Evolutionary conservation across 1,140 invertebrate genomes (phyloP).

Genomic region (Neodiprion lecontei): DNA sequence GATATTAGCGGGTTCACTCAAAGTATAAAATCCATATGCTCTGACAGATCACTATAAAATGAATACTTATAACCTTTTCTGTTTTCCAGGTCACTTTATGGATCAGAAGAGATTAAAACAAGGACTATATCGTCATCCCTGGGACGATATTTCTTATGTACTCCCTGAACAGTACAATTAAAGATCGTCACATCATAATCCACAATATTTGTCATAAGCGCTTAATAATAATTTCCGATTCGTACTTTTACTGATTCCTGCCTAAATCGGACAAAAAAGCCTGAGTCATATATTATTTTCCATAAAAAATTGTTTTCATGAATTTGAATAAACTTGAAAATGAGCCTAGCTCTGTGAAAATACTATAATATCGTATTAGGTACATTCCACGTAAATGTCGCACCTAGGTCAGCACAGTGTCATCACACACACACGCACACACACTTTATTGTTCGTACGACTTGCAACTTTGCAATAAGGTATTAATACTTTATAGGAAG

Average conservation of each 20-base stretch:
- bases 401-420: background rate
- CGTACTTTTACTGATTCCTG: background rate
- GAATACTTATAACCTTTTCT: constrained; percentile 15
- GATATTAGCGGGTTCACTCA: background rate
- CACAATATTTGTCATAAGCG: constrained; percentile 22
- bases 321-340: too few relatives aligned
- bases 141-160: constrained; percentile 99
- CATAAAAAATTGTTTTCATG: too few relatives aligned
- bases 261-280: too few relatives aligned
- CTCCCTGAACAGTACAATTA: constrained; percentile 79
- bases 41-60: background rate
- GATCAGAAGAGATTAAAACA: constrained; percentile 99
- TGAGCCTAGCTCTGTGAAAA: too few relatives aligned
- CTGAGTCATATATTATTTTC: too few relatives aligned
- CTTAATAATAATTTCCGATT: constrained; percentile 31
- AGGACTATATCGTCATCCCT: constrained; percentile 98
- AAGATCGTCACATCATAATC: constrained; percentile 26
- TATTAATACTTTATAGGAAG: too few relatives aligned
- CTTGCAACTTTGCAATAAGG: too few relatives aligned
- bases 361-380: background rate
- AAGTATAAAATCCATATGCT: background rate
- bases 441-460: background rate
- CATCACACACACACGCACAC: background rate
- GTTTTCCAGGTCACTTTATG: constrained; percentile 86
- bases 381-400: background rate